Percentiles rank a stretch among this genome's conserved stretches.
phyloP scores from a whole-genome alignment of 2,113 vertebrate species.

The Acinonyx jubatus region DNA sequence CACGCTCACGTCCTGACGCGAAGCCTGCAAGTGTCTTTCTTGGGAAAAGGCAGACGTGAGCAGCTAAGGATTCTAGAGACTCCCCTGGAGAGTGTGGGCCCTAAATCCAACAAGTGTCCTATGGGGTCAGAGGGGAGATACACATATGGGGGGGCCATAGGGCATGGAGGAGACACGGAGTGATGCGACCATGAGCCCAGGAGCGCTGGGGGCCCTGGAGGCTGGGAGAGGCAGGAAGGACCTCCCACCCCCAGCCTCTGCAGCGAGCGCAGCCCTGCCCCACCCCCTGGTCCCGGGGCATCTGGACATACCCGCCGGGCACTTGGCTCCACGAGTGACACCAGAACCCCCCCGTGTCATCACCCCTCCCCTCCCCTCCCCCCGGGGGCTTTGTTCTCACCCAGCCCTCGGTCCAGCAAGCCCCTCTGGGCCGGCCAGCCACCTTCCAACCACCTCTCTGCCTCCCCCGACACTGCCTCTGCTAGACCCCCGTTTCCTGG shows the following conservation, averaged over 20 bases:
- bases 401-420: rapidly evolving
- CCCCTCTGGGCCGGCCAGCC: neutral
- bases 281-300: rapidly evolving
- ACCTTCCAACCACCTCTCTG: neutral
- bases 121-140: neutral
- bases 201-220: neutral
- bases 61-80: rapidly evolving
- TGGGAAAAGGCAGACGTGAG: neutral
- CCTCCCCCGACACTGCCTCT: neutral
- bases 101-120: neutral
- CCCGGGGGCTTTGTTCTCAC: neutral
- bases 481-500: rapidly evolving
- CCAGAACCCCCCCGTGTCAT: neutral
- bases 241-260: neutral
- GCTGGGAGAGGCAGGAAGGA: neutral
- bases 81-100: neutral
- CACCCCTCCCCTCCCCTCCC: neutral
- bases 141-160: rapidly evolving
- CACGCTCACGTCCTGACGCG: neutral
- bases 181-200: rapidly evolving
- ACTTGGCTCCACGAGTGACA: rapidly evolving
- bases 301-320: rapidly evolving
- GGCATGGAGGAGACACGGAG: rapidly evolving
- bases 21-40: neutral
- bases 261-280: rapidly evolving